Percentiles rank a stretch among this genome's conserved stretches.
These are phyloP conservation scores for Zaprionus vittiger DNA, from an alignment of 1,140 invertebrate genomes.

Conservation along the genomic window DNA sequence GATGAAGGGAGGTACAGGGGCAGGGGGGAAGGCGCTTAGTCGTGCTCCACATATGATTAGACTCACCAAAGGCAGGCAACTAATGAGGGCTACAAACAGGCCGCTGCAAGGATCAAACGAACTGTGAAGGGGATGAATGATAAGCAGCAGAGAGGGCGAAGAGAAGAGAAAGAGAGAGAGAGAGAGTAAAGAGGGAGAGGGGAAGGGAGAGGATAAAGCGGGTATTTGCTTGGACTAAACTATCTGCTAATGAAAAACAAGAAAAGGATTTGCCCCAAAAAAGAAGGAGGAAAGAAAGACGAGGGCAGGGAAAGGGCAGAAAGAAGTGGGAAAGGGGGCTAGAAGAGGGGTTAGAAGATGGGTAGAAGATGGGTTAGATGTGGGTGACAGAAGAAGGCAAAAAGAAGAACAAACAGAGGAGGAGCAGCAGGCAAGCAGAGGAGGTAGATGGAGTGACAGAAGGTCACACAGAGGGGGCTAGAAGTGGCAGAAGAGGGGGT, in stretches of 20 bases:
- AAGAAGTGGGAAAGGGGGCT: neutral
- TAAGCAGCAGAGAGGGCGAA: neutral
- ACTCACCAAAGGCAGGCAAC: constrained; percentile 19
- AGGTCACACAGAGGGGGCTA: neutral
- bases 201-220: neutral
- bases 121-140: constrained; percentile 41
- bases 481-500: neutral
- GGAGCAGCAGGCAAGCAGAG: too few relatives aligned
- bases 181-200: neutral
- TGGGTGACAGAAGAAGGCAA: neutral
- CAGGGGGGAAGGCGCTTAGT: neutral
- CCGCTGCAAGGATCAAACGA: constrained; percentile 45
- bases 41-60: constrained; percentile 40
- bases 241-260: constrained; percentile 75
- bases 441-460: neutral
- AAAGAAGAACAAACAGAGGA: too few relatives aligned
- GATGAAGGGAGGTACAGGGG: neutral
- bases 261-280: constrained; percentile 27
- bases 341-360: too few relatives aligned
- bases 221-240: constrained; percentile 51
- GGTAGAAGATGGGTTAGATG: neutral
- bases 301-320: neutral
- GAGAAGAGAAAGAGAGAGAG: neutral
- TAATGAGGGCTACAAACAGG: constrained; percentile 27
- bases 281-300: neutral